phyloP scores from a whole-genome alignment of 2,797 vertebrate genomes.

The Arnoldichthys spilopterus region DNA sequence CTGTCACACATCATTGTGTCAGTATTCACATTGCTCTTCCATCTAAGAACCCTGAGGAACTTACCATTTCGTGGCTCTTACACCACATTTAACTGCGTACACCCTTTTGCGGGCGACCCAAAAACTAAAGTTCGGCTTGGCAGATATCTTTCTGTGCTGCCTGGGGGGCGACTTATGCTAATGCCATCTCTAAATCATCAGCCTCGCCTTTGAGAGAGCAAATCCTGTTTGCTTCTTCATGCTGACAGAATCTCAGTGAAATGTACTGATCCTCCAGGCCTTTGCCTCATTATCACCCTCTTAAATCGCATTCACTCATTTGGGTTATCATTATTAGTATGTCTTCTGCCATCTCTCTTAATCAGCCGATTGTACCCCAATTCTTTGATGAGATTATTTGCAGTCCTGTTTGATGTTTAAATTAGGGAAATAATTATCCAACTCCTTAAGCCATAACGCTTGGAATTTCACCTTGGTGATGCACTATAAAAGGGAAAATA shows the following conservation, averaged over 20 bases:
- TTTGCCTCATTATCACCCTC: slow-evolving; percentile 56
- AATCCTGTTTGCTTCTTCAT: slow-evolving; percentile 58
- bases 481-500: not conserved
- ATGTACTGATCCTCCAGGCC: slow-evolving; percentile 55
- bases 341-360: slow-evolving; percentile 37
- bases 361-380: slow-evolving; percentile 43
- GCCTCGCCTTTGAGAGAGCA: slow-evolving; percentile 51
- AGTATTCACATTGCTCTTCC: slow-evolving; percentile 33
- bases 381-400: slow-evolving; percentile 42
- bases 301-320: slow-evolving; percentile 46
- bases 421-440: slow-evolving; percentile 45
- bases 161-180: slow-evolving; percentile 61
- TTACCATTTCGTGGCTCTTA: slow-evolving; percentile 37
- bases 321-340: slow-evolving; percentile 39
- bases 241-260: slow-evolving; percentile 57
- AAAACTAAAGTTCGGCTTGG: slow-evolving; percentile 62
- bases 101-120: slow-evolving; percentile 49
- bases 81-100: slow-evolving; percentile 33
- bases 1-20: slow-evolving; percentile 27
- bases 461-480: slow-evolving; percentile 32
- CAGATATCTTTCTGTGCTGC: slow-evolving; percentile 54
- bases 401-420: slow-evolving; percentile 45
- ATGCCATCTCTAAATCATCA: slow-evolving; percentile 61
- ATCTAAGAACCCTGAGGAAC: slow-evolving; percentile 32
- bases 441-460: slow-evolving; percentile 3